Evolutionary conservation across 2,888 invertebrate genomes (phyloP), one percentile per base, ranked within the genome.

Genomic region (Hypena proboscidalis): DNA sequence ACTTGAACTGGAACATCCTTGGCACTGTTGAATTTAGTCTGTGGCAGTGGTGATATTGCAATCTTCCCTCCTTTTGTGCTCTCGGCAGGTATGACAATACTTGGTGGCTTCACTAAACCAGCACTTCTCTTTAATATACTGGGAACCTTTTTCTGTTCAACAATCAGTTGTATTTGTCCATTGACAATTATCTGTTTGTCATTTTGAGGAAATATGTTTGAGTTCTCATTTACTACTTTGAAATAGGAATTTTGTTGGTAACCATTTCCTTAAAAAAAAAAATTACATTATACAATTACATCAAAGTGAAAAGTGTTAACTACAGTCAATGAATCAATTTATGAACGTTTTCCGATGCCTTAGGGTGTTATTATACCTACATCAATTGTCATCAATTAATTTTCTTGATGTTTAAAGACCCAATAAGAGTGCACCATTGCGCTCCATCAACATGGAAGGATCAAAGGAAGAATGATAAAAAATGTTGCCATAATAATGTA

Each of bases 151-250:
- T 82, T 85, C 41, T 77, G 80, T 19, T 83, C 80, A 8, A 80
- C 54, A 34, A 78, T 59, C 23, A 83, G 54, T 27, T 78, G 74
- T 6, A 78, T 71, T 45, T 74, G 73, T 25, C 75, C 71, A 46
- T 76, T 75, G 4, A 69, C 37, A 11, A 63, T 32, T 26, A 53
- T 66, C 38, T 74, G 70, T 11, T 61, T 77, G 9, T 79, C 80
- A 20, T 58, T 66, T 17, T 72, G 69, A 8, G 60, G 67, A 30
- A 40, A 14, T 42, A 63, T 62, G 47, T 55, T 74, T 1, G 51
- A 34, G 39, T 85, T 80, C 59, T 90, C 90, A 70, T 90, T 90
- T 0, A 84, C 79, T n/a, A 90, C 83, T 70, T 87, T 88, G 39
- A 81, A 89, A 51, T 78, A 83, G 2, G 83, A 69, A 67, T 83